A percentile compares a stretch with the other conserved stretches of the same genome.
Conservation (phyloP, 2,113 vertebrate genomes). For the Albula glossodonta region DNA sequence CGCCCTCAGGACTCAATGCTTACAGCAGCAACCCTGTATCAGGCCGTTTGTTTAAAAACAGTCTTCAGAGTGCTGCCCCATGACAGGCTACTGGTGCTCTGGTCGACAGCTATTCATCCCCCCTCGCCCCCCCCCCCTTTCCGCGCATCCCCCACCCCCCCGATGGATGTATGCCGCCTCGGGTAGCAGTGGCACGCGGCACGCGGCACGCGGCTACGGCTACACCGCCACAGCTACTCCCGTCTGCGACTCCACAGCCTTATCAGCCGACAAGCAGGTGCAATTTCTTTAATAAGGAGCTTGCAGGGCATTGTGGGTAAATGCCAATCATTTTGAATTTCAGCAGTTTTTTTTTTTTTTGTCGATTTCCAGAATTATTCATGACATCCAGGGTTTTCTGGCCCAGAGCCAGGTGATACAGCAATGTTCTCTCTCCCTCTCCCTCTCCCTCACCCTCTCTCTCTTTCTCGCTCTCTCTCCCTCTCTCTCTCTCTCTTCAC, state of each 20-base stretch:
- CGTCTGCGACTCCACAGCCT: slow-evolving; percentile 76
- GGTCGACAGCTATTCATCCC: slow-evolving; percentile 68
- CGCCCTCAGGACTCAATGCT: neutral
- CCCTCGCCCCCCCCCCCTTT: no score
- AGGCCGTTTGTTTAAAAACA: neutral
- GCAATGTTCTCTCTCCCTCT: slow-evolving; percentile 10
- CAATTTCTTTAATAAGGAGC: slow-evolving; percentile 75
- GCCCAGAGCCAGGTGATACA: slow-evolving; percentile 52
- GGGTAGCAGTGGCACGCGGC: no score
- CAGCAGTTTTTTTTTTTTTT: slow-evolving; percentile 54
- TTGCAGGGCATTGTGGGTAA: slow-evolving; percentile 75
- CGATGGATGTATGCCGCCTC: neutral
- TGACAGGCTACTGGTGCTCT: neutral
- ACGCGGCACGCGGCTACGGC: no score
- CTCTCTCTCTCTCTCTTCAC: neutral
- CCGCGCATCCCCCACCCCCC: no score
- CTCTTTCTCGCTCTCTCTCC: neutral
- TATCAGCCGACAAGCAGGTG: slow-evolving; percentile 83
- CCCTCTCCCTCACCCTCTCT: neutral
- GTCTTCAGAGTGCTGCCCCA: neutral
- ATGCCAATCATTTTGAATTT: slow-evolving; percentile 68
- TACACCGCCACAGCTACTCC: slow-evolving; percentile 67
- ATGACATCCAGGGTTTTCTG: slow-evolving; percentile 70
- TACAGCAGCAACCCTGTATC: neutral
- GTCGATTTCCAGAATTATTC: slow-evolving; percentile 59